Evolutionary conservation across 37 sponge, comb jelly and placozoan species (phyloP).

Genomic region (Spongilla lacustris): DNA sequence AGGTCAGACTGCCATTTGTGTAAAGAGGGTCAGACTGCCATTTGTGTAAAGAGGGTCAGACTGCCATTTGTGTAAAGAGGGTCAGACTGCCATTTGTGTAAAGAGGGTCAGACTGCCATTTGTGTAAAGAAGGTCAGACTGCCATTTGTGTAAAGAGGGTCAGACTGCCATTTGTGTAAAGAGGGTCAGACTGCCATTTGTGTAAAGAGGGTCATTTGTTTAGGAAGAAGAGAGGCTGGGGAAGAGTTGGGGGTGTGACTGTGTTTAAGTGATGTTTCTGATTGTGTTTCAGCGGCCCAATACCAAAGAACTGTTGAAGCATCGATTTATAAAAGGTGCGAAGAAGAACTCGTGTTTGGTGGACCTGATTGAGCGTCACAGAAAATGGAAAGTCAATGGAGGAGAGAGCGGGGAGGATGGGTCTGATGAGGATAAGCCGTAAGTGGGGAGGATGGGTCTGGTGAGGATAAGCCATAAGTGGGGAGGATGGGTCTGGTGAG

Average conservation of each 20-base stretch:
- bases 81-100: too few relatives aligned
- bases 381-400: constrained; percentile 76
- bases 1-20: too few relatives aligned
- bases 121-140: too few relatives aligned
- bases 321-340: constrained; percentile 78
- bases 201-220: too few relatives aligned
- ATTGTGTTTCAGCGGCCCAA: constrained; percentile 76
- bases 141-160: too few relatives aligned
- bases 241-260: not conserved
- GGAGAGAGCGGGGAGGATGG: constrained; percentile 4
- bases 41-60: too few relatives aligned
- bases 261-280: not conserved
- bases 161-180: too few relatives aligned
- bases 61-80: too few relatives aligned
- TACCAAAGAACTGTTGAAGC: constrained; percentile 86
- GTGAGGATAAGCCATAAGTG: constrained; percentile 15
- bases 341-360: constrained; percentile 85
- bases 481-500: constrained; percentile 13
- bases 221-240: too few relatives aligned
- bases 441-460: constrained; percentile 8
- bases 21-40: too few relatives aligned
- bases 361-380: constrained; percentile 83
- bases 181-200: too few relatives aligned
- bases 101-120: too few relatives aligned
- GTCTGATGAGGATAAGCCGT: constrained; percentile 26